Conservation (phyloP, 2,113 vertebrate genomes). For the Brachionichthys hirsutus region DNA sequence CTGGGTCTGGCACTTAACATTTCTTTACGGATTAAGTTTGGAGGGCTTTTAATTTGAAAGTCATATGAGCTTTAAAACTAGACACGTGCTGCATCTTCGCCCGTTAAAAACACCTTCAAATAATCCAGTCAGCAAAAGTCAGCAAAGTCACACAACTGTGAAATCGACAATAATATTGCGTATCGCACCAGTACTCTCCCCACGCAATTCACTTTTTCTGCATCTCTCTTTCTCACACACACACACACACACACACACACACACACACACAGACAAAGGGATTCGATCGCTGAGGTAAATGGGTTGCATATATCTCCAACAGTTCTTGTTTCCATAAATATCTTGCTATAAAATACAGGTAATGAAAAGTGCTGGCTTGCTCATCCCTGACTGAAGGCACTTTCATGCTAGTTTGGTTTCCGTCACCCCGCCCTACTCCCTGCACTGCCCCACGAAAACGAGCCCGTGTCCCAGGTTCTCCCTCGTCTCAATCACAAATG, state of each 20-base stretch:
- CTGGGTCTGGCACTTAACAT: no score
- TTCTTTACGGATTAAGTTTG: no score
- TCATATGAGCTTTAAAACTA: slow-evolving; percentile 5
- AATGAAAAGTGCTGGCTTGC: slow-evolving; percentile 66
- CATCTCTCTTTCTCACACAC: slow-evolving; percentile 30
- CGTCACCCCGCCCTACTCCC: slow-evolving; percentile 41
- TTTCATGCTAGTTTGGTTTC: slow-evolving; percentile 71
- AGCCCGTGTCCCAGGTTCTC: slow-evolving; percentile 34
- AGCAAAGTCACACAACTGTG: slow-evolving; percentile 65
- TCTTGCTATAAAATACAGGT: slow-evolving; percentile 72
- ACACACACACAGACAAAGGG: neutral
- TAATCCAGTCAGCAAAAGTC: slow-evolving; percentile 67
- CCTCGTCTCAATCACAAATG: slow-evolving; percentile 34
- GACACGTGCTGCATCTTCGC: neutral
- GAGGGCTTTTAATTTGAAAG: neutral
- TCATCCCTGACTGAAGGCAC: slow-evolving; percentile 57
- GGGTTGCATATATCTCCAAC: slow-evolving; percentile 57
- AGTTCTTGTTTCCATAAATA: slow-evolving; percentile 70
- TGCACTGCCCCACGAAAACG: slow-evolving; percentile 14
- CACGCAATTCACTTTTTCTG: slow-evolving; percentile 62
- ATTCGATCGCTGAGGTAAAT: slow-evolving; percentile 56
- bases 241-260: slow-evolving; percentile 4
- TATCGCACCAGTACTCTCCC: slow-evolving; percentile 63
- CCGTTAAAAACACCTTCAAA: slow-evolving; percentile 42
- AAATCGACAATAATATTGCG: slow-evolving; percentile 72